phyloP scores from a whole-genome alignment of 2,113 vertebrate species.

The Poeciliopsis prolifica region DNA sequence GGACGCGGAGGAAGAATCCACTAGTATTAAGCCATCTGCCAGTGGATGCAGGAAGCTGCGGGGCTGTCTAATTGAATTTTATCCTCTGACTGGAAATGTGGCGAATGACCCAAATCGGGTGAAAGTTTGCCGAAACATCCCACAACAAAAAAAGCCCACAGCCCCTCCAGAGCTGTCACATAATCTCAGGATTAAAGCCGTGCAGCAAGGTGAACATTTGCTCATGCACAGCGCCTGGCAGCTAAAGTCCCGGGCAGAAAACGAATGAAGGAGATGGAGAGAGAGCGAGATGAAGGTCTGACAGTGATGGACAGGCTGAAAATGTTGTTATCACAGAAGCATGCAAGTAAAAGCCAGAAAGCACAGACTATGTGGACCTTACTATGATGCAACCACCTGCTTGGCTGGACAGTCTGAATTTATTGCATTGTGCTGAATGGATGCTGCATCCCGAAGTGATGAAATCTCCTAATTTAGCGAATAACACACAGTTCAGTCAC shows the following conservation, averaged over 20 bases:
- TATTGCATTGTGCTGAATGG: conserved; percentile 5
- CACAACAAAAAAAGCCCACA: conserved; percentile 38
- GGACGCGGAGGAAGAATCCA: conserved; percentile 47
- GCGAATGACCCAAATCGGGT: conserved; percentile 67
- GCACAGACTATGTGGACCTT: background rate
- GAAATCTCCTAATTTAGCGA: background rate
- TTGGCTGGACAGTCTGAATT: background rate
- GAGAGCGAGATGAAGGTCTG: conserved; percentile 14
- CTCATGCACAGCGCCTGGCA: conserved; percentile 42
- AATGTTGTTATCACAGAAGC: conserved; percentile 4
- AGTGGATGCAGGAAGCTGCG: conserved; percentile 59
- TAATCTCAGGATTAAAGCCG: conserved; percentile 44
- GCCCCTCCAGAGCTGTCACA: conserved; percentile 63
- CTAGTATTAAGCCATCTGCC: conserved; percentile 69
- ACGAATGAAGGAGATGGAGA: conserved; percentile 10
- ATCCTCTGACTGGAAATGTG: conserved; percentile 61
- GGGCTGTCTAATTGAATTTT: conserved; percentile 72
- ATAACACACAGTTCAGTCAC: conserved; percentile 18
- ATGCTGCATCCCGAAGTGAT: conserved; percentile 31
- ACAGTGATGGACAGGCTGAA: conserved; percentile 18
- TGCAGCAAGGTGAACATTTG: conserved; percentile 53
- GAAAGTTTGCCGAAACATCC: conserved; percentile 62
- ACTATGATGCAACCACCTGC: background rate
- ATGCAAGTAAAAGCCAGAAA: background rate
- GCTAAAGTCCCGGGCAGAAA: conserved; percentile 21